Evolutionary conservation across 2,888 invertebrate genomes (phyloP).

Genomic region (Drosophila austrosaltans): DNA sequence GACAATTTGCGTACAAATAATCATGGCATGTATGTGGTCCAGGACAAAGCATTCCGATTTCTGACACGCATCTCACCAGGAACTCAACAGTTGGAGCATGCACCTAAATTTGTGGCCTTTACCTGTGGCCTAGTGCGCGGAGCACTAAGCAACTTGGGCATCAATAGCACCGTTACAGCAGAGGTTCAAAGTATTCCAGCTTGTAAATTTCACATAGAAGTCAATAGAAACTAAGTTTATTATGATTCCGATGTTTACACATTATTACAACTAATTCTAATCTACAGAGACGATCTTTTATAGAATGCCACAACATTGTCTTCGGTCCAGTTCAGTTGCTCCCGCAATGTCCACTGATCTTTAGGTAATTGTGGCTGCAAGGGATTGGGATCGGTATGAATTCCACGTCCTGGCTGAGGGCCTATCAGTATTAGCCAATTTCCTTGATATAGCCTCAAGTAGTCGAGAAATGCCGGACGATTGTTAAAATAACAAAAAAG

Average conservation of each 20-base stretch:
- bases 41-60: constrained; percentile 97
- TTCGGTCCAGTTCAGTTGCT: constrained; percentile 86
- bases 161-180: constrained; percentile 96
- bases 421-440: constrained; percentile 89
- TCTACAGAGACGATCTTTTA: constrained; percentile 62
- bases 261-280: constrained; percentile 29
- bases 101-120: constrained; percentile 96
- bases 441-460: constrained; percentile 87
- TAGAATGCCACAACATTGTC: constrained; percentile 88
- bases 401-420: constrained; percentile 86
- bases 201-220: constrained; percentile 96
- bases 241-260: constrained; percentile 21
- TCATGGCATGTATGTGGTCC: constrained; percentile 98
- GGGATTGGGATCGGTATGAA: constrained; percentile 89
- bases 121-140: constrained; percentile 98
- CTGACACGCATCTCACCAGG: constrained; percentile 94
- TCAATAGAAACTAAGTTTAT: constrained; percentile 87
- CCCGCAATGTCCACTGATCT: constrained; percentile 85
- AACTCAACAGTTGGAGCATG: constrained; percentile 95
- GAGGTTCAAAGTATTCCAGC: constrained; percentile 96
- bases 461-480: constrained; percentile 87
- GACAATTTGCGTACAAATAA: constrained; percentile 98
- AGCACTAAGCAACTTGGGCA: constrained; percentile 96
- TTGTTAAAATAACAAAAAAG: constrained; percentile 93
- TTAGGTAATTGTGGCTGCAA: constrained; percentile 85